These are phyloP conservation scores for Parotocinclus haroldoi DNA, from an alignment of 2,797 vertebrate genomes.

Conservation along the genomic window DNA sequence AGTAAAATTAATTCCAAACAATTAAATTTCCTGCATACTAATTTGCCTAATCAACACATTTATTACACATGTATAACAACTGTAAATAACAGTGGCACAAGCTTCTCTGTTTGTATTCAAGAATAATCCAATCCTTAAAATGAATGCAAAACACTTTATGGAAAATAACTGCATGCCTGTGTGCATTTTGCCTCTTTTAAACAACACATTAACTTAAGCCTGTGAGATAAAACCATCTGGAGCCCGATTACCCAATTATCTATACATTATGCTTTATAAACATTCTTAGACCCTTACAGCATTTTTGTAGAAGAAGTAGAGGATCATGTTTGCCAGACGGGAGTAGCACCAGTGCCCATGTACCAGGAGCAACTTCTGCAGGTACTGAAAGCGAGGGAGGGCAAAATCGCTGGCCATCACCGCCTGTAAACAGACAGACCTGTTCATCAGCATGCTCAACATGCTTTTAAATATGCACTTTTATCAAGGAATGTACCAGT, in stretches of 20 bases:
- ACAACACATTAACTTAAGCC: background rate
- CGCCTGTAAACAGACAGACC: constrained; percentile 67
- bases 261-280: background rate
- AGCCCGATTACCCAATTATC: too few species aligned
- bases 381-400: constrained; percentile 86
- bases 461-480: too few species aligned
- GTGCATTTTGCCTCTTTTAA: background rate
- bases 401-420: constrained; percentile 98
- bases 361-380: constrained; percentile 93
- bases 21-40: too few species aligned
- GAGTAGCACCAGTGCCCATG: constrained; percentile 98
- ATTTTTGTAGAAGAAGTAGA: constrained; percentile 99
- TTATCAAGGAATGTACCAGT: too few species aligned
- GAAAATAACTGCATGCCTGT: background rate
- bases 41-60: too few species aligned
- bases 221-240: background rate
- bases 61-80: too few species aligned
- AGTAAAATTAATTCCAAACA: too few species aligned
- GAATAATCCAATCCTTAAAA: too few species aligned
- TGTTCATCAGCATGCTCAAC: background rate
- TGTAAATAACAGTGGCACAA: too few species aligned
- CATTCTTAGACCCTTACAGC: constrained; percentile 60
- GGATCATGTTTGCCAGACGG: constrained; percentile 94
- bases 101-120: too few species aligned
- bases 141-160: too few species aligned